phyloP scores from a whole-genome alignment of 2,113 vertebrate genomes.

The Rhinichthys klamathensis region DNA sequence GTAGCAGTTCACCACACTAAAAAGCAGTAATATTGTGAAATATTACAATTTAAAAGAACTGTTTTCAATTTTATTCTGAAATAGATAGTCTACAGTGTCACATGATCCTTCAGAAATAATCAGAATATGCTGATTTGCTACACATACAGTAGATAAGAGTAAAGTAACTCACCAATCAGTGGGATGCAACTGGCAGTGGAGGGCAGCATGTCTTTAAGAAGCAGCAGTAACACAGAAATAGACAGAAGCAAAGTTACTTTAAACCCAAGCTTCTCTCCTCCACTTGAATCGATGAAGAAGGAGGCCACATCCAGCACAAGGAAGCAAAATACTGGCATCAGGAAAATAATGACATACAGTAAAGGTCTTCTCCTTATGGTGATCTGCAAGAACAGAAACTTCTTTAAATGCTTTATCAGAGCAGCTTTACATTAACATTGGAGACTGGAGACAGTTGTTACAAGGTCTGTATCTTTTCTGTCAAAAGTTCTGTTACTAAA shows the following conservation, averaged over 20 bases:
- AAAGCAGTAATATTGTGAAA: no score
- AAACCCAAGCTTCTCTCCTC: slow-evolving; percentile 76
- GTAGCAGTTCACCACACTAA: no score
- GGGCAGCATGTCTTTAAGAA: slow-evolving; percentile 81
- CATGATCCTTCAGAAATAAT: no score
- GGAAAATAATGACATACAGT: slow-evolving; percentile 77
- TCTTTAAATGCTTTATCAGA: neutral
- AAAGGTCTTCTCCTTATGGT: slow-evolving; percentile 71
- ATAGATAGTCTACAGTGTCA: no score
- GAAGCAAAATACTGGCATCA: slow-evolving; percentile 73
- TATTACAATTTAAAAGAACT: no score
- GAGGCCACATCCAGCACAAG: slow-evolving; percentile 78
- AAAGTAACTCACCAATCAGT: slow-evolving; percentile 68
- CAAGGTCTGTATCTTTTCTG: neutral
- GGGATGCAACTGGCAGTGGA: slow-evolving; percentile 75
- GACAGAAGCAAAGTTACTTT: slow-evolving; percentile 81
- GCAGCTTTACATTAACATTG: neutral
- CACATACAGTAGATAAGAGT: neutral
- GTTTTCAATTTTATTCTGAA: no score
- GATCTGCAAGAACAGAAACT: slow-evolving; percentile 63
- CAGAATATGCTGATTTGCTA: no score
- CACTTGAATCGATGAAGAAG: slow-evolving; percentile 69
- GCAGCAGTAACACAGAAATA: slow-evolving; percentile 80
- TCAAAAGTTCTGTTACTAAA: neutral
- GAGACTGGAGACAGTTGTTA: neutral